Percentiles rank a stretch among this genome's conserved stretches.
These are phyloP conservation scores for Xestoiulus laeticollis DNA, from an alignment of 2,888 invertebrate species.

Conservation along the genomic window DNA sequence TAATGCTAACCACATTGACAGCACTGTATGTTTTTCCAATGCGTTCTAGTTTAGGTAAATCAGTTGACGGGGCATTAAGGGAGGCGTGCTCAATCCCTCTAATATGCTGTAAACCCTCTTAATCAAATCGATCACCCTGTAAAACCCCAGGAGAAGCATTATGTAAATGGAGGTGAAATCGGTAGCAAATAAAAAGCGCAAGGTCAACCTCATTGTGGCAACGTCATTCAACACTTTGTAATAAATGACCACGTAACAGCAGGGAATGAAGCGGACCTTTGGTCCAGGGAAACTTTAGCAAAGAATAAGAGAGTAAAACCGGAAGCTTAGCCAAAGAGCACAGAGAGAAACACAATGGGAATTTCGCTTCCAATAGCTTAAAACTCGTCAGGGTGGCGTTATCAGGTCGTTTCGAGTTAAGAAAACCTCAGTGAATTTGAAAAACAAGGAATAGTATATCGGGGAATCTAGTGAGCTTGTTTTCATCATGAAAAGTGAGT, in stretches of 20 bases:
- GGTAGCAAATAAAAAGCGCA: too few species aligned
- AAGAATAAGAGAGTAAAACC: background rate
- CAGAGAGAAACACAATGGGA: background rate
- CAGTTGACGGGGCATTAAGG: too few species aligned
- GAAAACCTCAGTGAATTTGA: conserved; percentile 12
- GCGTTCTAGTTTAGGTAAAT: too few species aligned
- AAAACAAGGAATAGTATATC: background rate
- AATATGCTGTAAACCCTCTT: too few species aligned
- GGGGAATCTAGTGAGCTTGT: background rate
- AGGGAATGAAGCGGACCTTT: background rate
- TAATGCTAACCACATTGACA: too few species aligned
- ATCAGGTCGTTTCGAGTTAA: conserved; percentile 6
- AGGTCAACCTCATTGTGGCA: background rate
- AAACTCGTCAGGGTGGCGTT: conserved; percentile 5
- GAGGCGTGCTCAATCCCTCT: too few species aligned
- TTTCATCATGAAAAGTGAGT: background rate
- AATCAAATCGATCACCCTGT: background rate
- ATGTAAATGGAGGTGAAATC: background rate
- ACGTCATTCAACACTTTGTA: conserved; percentile 4
- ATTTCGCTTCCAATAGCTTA: background rate
- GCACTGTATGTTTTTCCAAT: too few species aligned
- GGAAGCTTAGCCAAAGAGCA: background rate
- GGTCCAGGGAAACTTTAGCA: background rate
- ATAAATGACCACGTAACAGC: background rate
- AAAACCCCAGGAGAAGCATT: background rate